Conservation (phyloP, 2,797 vertebrate genomes). For the Kryptolebias ocellatus region DNA sequence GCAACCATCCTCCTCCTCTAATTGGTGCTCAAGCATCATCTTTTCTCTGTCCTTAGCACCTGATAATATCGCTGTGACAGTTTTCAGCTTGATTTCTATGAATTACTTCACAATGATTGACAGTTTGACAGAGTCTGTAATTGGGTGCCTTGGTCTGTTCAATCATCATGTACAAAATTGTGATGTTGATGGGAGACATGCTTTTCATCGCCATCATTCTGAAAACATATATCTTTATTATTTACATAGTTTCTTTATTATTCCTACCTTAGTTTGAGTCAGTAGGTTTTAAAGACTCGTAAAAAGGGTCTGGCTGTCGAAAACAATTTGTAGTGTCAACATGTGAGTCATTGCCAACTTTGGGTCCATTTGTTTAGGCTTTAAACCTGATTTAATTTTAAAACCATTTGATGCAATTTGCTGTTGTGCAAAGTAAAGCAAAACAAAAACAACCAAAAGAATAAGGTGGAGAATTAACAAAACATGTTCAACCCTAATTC, state of each 20-base stretch:
- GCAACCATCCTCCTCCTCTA: slow-evolving; percentile 49
- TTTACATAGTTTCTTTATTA: slow-evolving; percentile 45
- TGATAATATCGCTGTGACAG: slow-evolving; percentile 70
- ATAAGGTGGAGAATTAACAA: neutral
- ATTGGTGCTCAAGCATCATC: slow-evolving; percentile 58
- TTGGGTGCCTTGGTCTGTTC: slow-evolving; percentile 64
- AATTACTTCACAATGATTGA: slow-evolving; percentile 68
- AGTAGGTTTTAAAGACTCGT: slow-evolving; percentile 11
- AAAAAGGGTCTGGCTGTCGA: slow-evolving; percentile 9
- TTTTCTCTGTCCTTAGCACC: slow-evolving; percentile 55
- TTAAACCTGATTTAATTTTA: neutral
- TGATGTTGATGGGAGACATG: slow-evolving; percentile 48
- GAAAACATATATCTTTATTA: slow-evolving; percentile 48
- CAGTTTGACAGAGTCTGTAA: slow-evolving; percentile 66
- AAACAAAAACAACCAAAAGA: neutral
- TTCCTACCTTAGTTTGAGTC: slow-evolving; percentile 27
- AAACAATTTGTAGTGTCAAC: neutral
- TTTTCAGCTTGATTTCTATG: slow-evolving; percentile 69
- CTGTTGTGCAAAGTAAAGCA: too few relatives aligned
- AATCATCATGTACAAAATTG: slow-evolving; percentile 69
- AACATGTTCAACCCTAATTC: too few relatives aligned
- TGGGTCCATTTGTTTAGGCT: neutral
- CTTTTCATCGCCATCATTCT: slow-evolving; percentile 58
- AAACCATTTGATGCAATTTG: neutral
- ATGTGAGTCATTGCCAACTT: neutral